Conservation (phyloP, 1,140 invertebrate species). For the Archivesica marissinica region DNA sequence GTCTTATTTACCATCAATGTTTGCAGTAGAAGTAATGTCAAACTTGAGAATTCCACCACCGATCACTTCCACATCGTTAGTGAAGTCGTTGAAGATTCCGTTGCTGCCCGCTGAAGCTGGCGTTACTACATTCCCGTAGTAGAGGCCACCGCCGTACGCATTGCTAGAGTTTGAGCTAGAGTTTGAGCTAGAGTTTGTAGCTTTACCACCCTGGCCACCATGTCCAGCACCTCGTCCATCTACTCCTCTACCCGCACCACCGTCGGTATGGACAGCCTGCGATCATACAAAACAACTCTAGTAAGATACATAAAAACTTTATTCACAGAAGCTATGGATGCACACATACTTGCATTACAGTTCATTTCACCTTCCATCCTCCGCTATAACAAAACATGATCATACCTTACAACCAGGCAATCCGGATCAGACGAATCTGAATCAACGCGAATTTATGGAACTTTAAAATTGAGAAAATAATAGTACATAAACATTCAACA, state of each 20-base stretch:
- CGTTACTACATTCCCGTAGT: constrained; percentile 67
- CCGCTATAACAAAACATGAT: too few species aligned
- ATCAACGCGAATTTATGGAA: too few species aligned
- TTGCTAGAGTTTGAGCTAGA: not conserved
- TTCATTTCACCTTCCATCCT: too few species aligned
- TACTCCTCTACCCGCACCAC: constrained; percentile 61
- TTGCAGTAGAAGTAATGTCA: constrained; percentile 55
- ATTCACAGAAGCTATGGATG: too few species aligned
- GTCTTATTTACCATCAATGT: constrained; percentile 69
- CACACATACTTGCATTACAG: too few species aligned
- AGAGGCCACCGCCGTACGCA: constrained; percentile 62
- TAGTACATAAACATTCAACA: too few species aligned
- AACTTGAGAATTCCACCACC: constrained; percentile 75
- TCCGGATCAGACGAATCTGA: too few species aligned
- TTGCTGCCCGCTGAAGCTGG: constrained; percentile 70
- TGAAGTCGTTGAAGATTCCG: constrained; percentile 50
- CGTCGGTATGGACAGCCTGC: constrained; percentile 60
- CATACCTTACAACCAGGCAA: too few species aligned
- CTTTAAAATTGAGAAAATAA: too few species aligned
- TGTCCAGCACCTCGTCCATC: constrained; percentile 74
- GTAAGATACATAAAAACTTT: too few species aligned
- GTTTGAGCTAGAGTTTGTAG: not conserved
- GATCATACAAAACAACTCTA: too few species aligned
- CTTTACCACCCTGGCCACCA: constrained; percentile 74
- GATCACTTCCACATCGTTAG: constrained; percentile 32